phyloP scores from a whole-genome alignment of 2,888 invertebrate species.

The Lycocerus yunnanus region DNA sequence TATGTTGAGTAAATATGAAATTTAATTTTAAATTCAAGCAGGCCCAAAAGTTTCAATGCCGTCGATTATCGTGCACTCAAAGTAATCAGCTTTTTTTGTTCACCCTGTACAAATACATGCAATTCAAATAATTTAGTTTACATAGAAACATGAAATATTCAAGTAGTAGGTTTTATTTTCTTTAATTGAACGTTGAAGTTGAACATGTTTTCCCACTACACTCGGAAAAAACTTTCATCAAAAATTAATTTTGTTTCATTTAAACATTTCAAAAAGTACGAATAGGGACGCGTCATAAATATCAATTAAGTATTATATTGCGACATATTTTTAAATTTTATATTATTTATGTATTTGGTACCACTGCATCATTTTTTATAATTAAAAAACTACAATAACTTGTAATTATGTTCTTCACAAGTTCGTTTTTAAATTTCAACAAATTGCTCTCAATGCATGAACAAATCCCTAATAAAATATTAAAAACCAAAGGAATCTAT shows the following conservation, averaged over 20 bases:
- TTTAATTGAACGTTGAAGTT: constrained; percentile 8
- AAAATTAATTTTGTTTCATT: neutral
- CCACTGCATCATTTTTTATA: too few species aligned
- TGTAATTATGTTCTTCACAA: too few species aligned
- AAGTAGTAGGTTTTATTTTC: neutral
- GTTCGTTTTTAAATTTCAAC: too few species aligned
- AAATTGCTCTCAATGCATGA: too few species aligned
- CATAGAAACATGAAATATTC: constrained; percentile 13
- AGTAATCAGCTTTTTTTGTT: neutral
- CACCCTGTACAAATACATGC: neutral
- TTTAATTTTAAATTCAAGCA: neutral
- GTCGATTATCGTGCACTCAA: neutral
- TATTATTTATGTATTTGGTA: too few species aligned
- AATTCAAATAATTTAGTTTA: constrained; percentile 2
- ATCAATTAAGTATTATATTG: neutral
- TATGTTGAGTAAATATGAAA: neutral
- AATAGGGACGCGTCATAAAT: neutral
- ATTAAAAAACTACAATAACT: too few species aligned
- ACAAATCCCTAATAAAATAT: too few species aligned
- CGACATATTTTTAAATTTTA: too few species aligned
- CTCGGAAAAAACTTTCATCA: neutral
- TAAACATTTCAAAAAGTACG: neutral
- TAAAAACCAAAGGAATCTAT: neutral
- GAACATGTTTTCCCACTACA: constrained; percentile 7
- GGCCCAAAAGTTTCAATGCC: neutral